phyloP scores from a whole-genome alignment of 2,113 vertebrate species.

The Cynopterus brachyotis region DNA sequence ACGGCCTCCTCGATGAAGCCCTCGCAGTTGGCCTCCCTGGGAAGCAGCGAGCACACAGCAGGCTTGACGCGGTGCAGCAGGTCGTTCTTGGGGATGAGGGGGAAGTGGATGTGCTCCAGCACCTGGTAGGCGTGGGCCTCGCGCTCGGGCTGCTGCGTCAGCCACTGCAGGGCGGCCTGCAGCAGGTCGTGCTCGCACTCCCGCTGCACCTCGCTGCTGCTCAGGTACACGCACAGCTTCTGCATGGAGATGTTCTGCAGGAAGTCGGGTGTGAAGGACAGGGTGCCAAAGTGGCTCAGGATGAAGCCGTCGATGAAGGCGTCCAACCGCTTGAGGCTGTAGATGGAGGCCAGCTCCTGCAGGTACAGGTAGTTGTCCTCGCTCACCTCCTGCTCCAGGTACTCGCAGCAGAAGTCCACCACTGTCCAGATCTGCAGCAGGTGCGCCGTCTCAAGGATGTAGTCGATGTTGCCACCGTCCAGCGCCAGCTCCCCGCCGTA shows the following conservation, averaged over 20 bases:
- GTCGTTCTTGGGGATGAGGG: slow-evolving; percentile 89
- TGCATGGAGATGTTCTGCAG: slow-evolving; percentile 88
- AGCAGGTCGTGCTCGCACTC: slow-evolving; percentile 91
- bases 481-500: slow-evolving; percentile 92
- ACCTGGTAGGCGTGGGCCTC: slow-evolving; percentile 85
- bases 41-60: slow-evolving; percentile 87
- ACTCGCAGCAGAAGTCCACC: slow-evolving; percentile 98
- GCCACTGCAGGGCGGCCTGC: slow-evolving; percentile 92
- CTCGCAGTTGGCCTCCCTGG: slow-evolving; percentile 87
- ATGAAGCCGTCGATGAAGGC: slow-evolving; percentile 93
- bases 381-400: slow-evolving; percentile 92
- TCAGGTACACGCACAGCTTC: slow-evolving; percentile 91
- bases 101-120: slow-evolving; percentile 92
- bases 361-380: slow-evolving; percentile 96
- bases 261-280: slow-evolving; percentile 91
- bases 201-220: slow-evolving; percentile 90
- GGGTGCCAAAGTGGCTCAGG: slow-evolving; percentile 88
- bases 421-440: slow-evolving; percentile 95
- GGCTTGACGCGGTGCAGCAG: slow-evolving; percentile 90
- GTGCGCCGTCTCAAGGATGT: slow-evolving; percentile 93
- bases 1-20: slow-evolving; percentile 92
- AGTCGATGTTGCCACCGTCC: slow-evolving; percentile 93
- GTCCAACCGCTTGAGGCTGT: slow-evolving; percentile 93
- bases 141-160: slow-evolving; percentile 88
- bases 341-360: slow-evolving; percentile 94